Percentiles rank a stretch among this genome's conserved stretches.
phyloP scores from a whole-genome alignment of 2,797 vertebrate genomes.

The Sebastes steindachneri region DNA sequence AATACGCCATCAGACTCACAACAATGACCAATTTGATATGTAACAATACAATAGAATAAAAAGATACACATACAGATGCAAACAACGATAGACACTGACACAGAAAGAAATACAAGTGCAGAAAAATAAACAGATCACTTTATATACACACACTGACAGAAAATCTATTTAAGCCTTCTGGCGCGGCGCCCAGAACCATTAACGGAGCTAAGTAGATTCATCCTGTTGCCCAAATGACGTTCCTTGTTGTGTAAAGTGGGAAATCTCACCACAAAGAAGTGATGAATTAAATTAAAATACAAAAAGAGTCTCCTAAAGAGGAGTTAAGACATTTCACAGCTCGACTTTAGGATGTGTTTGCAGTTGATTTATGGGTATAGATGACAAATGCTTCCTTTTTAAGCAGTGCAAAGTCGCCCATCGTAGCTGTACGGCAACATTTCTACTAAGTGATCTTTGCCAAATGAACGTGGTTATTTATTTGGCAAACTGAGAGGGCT shows the following conservation, averaged over 20 bases:
- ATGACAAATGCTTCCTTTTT: not conserved
- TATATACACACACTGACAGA: not conserved
- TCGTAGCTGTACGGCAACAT: not conserved
- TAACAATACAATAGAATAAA: not conserved
- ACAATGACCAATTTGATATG: not conserved
- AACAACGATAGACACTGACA: not conserved
- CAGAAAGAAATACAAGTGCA: not conserved
- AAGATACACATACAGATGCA: not conserved
- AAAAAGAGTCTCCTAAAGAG: not conserved
- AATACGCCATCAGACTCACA: not conserved
- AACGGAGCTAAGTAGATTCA: not conserved
- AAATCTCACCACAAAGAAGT: not conserved
- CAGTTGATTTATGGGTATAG: not conserved
- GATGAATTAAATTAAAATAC: not conserved
- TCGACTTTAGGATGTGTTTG: not conserved
- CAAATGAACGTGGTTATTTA: not conserved
- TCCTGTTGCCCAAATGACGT: not conserved
- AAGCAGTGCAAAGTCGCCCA: not conserved
- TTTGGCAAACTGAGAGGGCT: not conserved
- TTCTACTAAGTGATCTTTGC: not conserved
- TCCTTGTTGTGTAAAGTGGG: not conserved
- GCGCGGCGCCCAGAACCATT: not conserved
- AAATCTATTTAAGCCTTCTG: constrained; percentile 9
- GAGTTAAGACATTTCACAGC: not conserved
- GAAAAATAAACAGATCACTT: not conserved